Evolutionary conservation across 2,113 vertebrate genomes (phyloP).

Genomic region (Rhinoderma darwinii): DNA sequence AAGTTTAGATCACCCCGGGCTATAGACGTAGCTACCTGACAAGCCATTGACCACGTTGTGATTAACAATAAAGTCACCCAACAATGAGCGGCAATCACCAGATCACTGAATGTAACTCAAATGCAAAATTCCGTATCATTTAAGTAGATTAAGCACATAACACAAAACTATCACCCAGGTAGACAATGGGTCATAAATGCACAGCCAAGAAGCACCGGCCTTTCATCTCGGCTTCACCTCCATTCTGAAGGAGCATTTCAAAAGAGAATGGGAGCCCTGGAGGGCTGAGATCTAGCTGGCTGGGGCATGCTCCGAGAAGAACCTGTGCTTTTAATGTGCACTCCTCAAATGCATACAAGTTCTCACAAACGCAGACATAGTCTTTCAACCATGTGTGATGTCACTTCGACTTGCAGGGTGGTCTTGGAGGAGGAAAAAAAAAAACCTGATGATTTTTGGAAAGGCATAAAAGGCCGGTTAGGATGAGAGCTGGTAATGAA

Average conservation of each 20-base stretch:
- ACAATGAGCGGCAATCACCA: conserved; percentile 69
- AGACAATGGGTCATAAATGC: conserved; percentile 73
- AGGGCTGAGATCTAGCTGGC: conserved; percentile 69
- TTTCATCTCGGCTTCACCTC: conserved; percentile 70
- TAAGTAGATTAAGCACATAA: conserved; percentile 75
- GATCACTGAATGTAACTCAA: conserved; percentile 69
- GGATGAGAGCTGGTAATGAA: conserved; percentile 61
- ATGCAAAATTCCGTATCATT: conserved; percentile 72
- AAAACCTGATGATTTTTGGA: conserved; percentile 64
- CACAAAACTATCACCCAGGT: conserved; percentile 67
- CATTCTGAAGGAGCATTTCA: conserved; percentile 68
- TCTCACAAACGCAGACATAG: conserved; percentile 69
- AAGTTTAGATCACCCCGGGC: conserved; percentile 63
- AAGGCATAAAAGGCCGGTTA: conserved; percentile 62
- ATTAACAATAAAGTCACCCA: conserved; percentile 66
- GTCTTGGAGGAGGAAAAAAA: conserved; percentile 66
- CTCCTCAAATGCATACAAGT: conserved; percentile 71
- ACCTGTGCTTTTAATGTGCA: conserved; percentile 70
- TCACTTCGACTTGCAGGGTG: conserved; percentile 69
- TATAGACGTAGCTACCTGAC: conserved; percentile 61
- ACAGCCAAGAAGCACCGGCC: conserved; percentile 66
- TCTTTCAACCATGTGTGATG: conserved; percentile 69
- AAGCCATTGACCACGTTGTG: conserved; percentile 67
- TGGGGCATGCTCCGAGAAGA: conserved; percentile 69
- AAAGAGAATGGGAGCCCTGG: conserved; percentile 68